phyloP scores from a whole-genome alignment of 1,140 invertebrate species.

The Melanaphis sacchari region DNA sequence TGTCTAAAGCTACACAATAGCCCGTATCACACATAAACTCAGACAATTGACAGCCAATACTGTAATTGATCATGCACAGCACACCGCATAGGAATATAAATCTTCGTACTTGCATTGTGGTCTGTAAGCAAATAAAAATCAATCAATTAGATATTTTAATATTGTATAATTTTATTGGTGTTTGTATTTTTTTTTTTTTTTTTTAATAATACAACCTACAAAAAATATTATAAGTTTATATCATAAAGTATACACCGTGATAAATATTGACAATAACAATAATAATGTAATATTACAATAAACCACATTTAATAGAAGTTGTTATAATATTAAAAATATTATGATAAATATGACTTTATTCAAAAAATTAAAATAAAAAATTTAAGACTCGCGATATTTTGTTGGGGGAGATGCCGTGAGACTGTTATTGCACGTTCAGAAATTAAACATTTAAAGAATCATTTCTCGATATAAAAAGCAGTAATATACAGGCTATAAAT shows the following conservation, averaged over 20 bases:
- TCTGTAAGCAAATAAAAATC: constrained; percentile 13
- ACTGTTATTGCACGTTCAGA: not conserved
- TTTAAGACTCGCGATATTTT: not conserved
- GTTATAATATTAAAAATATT: not conserved
- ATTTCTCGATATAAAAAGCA: not conserved
- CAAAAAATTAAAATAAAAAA: not conserved
- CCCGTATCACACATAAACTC: constrained; percentile 74
- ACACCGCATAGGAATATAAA: not conserved
- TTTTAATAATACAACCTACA: not conserved
- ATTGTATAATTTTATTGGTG: not conserved
- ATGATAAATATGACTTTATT: not conserved
- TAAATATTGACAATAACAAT: too few relatives aligned
- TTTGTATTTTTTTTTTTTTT: too few relatives aligned
- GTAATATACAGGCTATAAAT: not conserved
- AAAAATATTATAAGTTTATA: too few relatives aligned
- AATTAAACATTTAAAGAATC: constrained; percentile 21
- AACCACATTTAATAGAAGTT: too few relatives aligned
- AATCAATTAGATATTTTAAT: not conserved
- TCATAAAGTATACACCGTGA: too few relatives aligned
- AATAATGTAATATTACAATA: too few relatives aligned
- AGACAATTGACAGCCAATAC: constrained; percentile 66
- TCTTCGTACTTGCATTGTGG: constrained; percentile 7
- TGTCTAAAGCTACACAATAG: constrained; percentile 76
- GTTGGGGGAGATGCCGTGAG: not conserved
- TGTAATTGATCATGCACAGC: not conserved